Evolutionary conservation across 2,888 invertebrate genomes (phyloP), one percentile per base, ranked within the genome.

Genomic region (Vesta saturnalis): DNA sequence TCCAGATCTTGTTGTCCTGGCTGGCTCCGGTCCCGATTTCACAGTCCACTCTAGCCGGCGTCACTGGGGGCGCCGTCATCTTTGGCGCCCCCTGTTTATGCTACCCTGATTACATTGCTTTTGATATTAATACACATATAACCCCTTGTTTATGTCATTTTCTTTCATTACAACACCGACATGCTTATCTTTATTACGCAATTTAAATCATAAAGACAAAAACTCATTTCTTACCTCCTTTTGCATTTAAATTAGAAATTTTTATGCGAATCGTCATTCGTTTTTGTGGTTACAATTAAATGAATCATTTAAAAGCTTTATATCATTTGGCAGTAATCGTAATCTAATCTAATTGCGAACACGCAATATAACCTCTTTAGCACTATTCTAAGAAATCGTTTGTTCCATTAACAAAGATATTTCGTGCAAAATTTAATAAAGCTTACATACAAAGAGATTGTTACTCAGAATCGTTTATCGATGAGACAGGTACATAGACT

Each of bases 111-210:
- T 68, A 62, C 64, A 68, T 72, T 68, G 69, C 75, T 76, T 76
- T 76, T 78, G 79, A 78, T 80, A 80, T 81, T 81, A 81, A 80
- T 81, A 77, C 76, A 76, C 74, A 77, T 73, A 76, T 72, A 39
- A 73, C 71, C 68, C 57, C 61, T 67, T 64, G 59, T 64, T 64
- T 59, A 52, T 52, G 52, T 19, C 23, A 23, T 56, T 56, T 56
- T 57, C 49, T 8, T 21, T 63, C 57, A 43, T 39, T 61, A 22
- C 30, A 19, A 12, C 59, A 49, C 23, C 39, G 52, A 49, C 52
- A 54, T 59, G 54, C 58, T 64, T 58, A 64, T 64, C 49, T 58
- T 47, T 57, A 52, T 52, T 43, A 12, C 19, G 19, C 19, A 52
- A 52, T 19, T 18, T 21, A 19, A 21, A 19, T 52, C 52, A 19